Evolutionary conservation across 1,140 invertebrate genomes (phyloP).

Genomic region (Solenopsis fugax): DNA sequence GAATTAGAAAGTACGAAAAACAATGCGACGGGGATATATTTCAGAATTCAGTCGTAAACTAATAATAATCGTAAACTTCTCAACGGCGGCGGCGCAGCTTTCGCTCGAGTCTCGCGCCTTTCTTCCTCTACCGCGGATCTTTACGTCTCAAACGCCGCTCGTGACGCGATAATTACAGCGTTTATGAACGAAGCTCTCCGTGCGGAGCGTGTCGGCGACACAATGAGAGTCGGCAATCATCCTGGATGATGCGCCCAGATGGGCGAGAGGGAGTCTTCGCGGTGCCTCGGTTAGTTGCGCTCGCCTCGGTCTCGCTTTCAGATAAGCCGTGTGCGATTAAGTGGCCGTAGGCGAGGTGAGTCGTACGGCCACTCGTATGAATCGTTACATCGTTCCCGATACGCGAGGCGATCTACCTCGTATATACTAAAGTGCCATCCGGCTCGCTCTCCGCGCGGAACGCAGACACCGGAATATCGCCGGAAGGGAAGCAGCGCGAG

Average conservation of each 20-base stretch:
- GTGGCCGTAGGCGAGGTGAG: constrained; percentile 61
- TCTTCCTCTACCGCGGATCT: constrained; percentile 14
- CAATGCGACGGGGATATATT: constrained; percentile 28
- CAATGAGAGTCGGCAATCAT: constrained; percentile 13
- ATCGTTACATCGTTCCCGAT: constrained; percentile 49
- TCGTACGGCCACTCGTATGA: constrained; percentile 53
- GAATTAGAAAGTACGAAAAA: constrained; percentile 51
- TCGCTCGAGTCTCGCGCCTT: constrained; percentile 15
- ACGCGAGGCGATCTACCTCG: constrained; percentile 60
- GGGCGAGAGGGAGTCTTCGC: not conserved
- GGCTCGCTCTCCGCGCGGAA: constrained; percentile 67
- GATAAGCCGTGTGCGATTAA: constrained; percentile 45
- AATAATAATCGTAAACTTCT: constrained; percentile 30
- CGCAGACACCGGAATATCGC: constrained; percentile 58
- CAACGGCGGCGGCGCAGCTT: not conserved
- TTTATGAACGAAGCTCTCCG: constrained; percentile 3
- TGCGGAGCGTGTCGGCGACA: constrained; percentile 10
- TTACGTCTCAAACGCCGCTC: not conserved
- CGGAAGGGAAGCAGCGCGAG: constrained; percentile 28
- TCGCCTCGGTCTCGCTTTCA: constrained; percentile 1
- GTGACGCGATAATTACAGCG: constrained; percentile 40
- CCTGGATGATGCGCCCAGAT: not conserved
- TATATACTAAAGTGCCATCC: constrained; percentile 61
- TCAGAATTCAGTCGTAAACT: constrained; percentile 25
- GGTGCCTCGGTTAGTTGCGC: constrained; percentile 2